Evolutionary conservation across 1,140 invertebrate genomes (phyloP).

Genomic region (Orius laevigatus): DNA sequence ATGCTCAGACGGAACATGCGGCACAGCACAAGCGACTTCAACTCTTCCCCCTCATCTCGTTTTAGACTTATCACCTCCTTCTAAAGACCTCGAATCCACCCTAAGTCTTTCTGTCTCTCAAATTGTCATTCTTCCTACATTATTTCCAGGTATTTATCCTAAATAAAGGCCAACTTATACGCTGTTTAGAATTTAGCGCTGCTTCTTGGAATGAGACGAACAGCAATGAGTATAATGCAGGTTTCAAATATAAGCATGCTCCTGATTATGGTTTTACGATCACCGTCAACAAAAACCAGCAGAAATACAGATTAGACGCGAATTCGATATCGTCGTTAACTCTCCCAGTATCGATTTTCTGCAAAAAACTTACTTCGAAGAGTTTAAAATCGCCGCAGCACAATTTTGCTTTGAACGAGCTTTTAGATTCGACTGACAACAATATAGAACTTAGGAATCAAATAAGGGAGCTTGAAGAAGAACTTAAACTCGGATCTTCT

Average conservation of each 20-base stretch:
- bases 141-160: slow-evolving; percentile 15
- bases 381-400: slow-evolving; percentile 10
- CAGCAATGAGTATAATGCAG: slow-evolving; percentile 6
- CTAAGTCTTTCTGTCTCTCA: slow-evolving; percentile 10
- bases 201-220: slow-evolving; percentile 9
- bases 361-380: slow-evolving; percentile 7
- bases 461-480: slow-evolving; percentile 30
- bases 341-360: slow-evolving; percentile 7
- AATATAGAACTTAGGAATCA: slow-evolving; percentile 22
- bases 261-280: slow-evolving; percentile 9
- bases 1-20: slow-evolving; percentile 2
- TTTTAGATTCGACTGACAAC: slow-evolving; percentile 25
- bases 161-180: background rate
- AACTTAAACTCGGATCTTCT: slow-evolving; percentile 40
- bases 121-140: slow-evolving; percentile 6
- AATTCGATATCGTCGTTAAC: slow-evolving; percentile 5
- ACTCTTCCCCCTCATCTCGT: slow-evolving; percentile 10
- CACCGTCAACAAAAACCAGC: slow-evolving; percentile 2
- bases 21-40: background rate
- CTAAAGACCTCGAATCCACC: slow-evolving; percentile 4
- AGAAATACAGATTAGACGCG: slow-evolving; percentile 12
- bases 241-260: slow-evolving; percentile 7
- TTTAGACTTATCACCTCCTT: slow-evolving; percentile 10
- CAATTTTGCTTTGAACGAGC: slow-evolving; percentile 20
- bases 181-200: slow-evolving; percentile 7